Percentiles rank a stretch among this genome's conserved stretches.
These are phyloP conservation scores for Pempheris klunzingeri DNA, from an alignment of 2,797 vertebrate genomes.

Conservation along the genomic window DNA sequence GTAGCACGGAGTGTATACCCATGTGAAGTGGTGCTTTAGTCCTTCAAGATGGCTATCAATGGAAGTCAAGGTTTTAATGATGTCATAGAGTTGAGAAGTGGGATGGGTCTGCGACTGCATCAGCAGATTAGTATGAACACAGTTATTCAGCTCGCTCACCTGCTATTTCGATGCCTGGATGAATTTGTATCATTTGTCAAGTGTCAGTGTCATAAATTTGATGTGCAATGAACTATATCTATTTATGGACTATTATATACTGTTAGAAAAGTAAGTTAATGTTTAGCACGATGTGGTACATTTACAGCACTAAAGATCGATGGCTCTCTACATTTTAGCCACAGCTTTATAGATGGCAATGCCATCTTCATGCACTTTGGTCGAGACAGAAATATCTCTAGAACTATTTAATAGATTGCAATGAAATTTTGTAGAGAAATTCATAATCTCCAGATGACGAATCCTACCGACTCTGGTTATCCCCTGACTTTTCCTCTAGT, in stretches of 20 bases:
- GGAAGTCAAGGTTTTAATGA: conserved; percentile 67
- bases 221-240: background rate
- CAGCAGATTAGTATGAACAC: conserved; percentile 52
- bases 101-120: conserved; percentile 53
- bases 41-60: conserved; percentile 27
- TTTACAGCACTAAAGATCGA: background rate
- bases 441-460: background rate
- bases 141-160: conserved; percentile 19
- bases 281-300: background rate
- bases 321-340: background rate
- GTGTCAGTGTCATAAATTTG: background rate
- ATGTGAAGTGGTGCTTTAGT: conserved; percentile 22
- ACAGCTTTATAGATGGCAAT: background rate
- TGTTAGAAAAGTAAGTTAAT: background rate
- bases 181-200: background rate
- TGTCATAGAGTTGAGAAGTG: conserved; percentile 66
- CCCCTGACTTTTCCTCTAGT: background rate
- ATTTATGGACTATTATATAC: background rate
- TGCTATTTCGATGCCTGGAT: conserved; percentile 7
- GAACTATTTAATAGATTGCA: background rate
- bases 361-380: background rate
- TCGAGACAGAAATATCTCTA: background rate
- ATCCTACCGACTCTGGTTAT: background rate
- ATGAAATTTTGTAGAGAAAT: background rate
- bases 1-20: background rate